Conservation (phyloP, 2,113 vertebrate genomes). For the Tachysurus vachellii region DNA sequence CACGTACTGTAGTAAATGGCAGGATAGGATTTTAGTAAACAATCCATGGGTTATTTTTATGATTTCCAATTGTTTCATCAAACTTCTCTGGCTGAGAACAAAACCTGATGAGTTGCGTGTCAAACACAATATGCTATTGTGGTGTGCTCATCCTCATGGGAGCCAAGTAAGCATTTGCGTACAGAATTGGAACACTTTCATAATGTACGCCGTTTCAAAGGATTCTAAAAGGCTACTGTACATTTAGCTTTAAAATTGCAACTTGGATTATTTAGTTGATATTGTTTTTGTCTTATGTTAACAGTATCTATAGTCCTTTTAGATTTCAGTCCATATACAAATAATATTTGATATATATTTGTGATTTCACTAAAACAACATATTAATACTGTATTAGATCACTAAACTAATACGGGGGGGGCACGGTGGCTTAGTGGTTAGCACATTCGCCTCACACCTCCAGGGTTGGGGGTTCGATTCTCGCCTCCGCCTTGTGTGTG, state of each 20-base stretch:
- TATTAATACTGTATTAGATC: neutral
- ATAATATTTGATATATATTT: neutral
- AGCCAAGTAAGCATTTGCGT: slow-evolving; percentile 29
- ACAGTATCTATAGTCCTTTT: neutral
- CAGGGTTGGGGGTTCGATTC: too few relatives aligned
- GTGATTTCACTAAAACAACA: neutral
- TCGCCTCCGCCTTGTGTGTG: too few relatives aligned
- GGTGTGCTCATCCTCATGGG: slow-evolving; percentile 31
- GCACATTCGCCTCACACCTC: too few relatives aligned
- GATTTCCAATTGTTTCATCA: slow-evolving; percentile 31
- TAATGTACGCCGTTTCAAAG: neutral
- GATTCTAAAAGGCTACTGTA: neutral
- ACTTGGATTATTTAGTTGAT: neutral
- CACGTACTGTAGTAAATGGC: slow-evolving; percentile 44
- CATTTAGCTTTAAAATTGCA: neutral
- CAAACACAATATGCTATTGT: slow-evolving; percentile 52
- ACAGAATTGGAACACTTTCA: neutral
- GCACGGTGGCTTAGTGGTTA: too few relatives aligned
- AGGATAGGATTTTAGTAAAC: slow-evolving; percentile 47
- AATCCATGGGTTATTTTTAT: slow-evolving; percentile 48
- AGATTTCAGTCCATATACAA: neutral
- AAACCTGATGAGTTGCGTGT: slow-evolving; percentile 40
- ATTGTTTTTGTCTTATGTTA: neutral
- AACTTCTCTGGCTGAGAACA: slow-evolving; percentile 32
- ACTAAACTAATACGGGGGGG: neutral